phyloP scores from a whole-genome alignment of 1,140 invertebrate genomes.

The Diorhabda sublineata region DNA sequence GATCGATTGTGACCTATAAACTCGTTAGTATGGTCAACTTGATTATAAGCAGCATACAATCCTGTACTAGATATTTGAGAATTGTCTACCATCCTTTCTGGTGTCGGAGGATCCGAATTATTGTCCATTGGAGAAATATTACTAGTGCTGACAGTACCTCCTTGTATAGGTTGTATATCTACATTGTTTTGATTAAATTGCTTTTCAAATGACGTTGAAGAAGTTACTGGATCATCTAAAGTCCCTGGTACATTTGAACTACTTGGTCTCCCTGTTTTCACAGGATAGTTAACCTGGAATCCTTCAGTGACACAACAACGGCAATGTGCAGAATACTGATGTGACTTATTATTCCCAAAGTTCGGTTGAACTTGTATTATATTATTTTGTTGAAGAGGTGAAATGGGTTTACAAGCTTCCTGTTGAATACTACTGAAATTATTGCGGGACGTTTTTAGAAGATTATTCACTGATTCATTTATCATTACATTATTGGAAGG shows the following conservation, averaged over 20 bases:
- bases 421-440: neutral
- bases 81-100: conserved; percentile 33
- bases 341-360: conserved; percentile 48
- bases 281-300: conserved; percentile 25
- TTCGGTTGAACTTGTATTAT: conserved; percentile 33
- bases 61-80: conserved; percentile 5
- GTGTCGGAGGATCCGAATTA: conserved; percentile 50
- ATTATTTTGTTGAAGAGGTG: conserved; percentile 27
- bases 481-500: conserved; percentile 47
- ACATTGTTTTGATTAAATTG: conserved; percentile 47
- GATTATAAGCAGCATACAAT: conserved; percentile 14
- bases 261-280: neutral
- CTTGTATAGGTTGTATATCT: conserved; percentile 66
- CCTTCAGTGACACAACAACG: conserved; percentile 46
- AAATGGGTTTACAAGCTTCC: neutral
- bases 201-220: conserved; percentile 63
- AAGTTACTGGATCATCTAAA: conserved; percentile 62
- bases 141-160: conserved; percentile 70
- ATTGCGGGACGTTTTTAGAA: neutral
- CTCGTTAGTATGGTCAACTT: conserved; percentile 13
- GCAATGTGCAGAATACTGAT: conserved; percentile 35
- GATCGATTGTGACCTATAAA: conserved; percentile 8
- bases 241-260: conserved; percentile 47
- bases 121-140: conserved; percentile 63
- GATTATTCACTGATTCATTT: conserved; percentile 31